These are phyloP conservation scores for Cyphomyrmex costatus DNA, from an alignment of 1,140 invertebrate genomes.

Conservation along the genomic window DNA sequence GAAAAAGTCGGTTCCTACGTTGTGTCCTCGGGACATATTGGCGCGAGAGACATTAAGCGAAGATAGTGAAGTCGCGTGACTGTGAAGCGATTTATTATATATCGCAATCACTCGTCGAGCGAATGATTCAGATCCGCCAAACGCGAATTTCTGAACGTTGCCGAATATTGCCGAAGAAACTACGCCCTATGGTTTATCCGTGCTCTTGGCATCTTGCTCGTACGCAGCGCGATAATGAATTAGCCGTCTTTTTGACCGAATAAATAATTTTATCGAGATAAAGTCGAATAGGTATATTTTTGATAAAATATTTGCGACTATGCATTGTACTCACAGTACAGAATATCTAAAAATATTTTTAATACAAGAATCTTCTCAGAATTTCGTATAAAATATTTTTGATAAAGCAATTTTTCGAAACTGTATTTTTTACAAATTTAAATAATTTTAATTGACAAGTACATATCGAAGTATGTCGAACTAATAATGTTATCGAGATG, in stretches of 20 bases:
- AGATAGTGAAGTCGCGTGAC: background rate
- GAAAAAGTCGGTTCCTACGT: slow-evolving; percentile 65
- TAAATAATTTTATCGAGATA: slow-evolving; percentile 6
- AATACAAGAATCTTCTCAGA: background rate
- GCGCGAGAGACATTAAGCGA: slow-evolving; percentile 13
- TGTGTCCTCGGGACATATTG: slow-evolving; percentile 25
- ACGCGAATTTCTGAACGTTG: slow-evolving; percentile 21
- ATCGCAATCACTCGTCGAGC: background rate
- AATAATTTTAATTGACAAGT: slow-evolving; percentile 11
- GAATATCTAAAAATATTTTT: slow-evolving; percentile 1
- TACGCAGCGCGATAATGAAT: slow-evolving; percentile 29
- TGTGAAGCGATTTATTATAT: background rate
- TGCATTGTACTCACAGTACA: background rate
- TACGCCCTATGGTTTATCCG: background rate
- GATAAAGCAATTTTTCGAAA: background rate
- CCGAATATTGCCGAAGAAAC: slow-evolving; percentile 47
- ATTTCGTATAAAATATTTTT: background rate
- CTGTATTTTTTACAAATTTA: background rate
- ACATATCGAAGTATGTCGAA: background rate
- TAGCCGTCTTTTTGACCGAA: background rate
- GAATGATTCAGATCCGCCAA: background rate
- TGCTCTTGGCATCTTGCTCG: slow-evolving; percentile 1
- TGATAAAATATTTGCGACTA: slow-evolving; percentile 22
- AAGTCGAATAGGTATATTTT: slow-evolving; percentile 51
- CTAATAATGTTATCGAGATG: slow-evolving; percentile 1